A percentile compares a stretch with the other conserved stretches of the same genome.
Evolutionary conservation across 2,888 invertebrate species (phyloP).

Genomic region (Drosophila meridiana): DNA sequence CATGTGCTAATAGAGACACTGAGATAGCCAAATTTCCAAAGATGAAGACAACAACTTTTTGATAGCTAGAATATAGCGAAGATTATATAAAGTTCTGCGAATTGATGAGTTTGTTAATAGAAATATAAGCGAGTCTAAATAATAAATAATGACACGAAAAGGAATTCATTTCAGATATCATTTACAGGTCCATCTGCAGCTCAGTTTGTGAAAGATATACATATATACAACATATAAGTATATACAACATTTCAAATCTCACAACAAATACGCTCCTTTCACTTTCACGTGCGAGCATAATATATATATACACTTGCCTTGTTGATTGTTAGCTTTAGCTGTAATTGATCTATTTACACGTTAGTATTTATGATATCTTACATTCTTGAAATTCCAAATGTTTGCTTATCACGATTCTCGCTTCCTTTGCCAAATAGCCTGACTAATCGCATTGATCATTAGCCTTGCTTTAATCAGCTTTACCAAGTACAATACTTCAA

Average conservation of each 20-base stretch:
- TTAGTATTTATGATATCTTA: neutral
- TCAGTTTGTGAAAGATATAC: too few species aligned
- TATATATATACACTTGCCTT: too few species aligned
- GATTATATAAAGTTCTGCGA: neutral
- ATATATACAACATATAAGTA: neutral
- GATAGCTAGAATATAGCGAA: neutral
- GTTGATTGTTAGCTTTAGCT: neutral
- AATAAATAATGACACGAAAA: neutral
- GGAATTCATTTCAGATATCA: neutral
- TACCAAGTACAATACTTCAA: slow-evolving; percentile 2
- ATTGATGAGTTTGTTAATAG: neutral
- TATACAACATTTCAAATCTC: neutral
- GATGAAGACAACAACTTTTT: neutral
- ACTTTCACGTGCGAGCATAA: neutral
- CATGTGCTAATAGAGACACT: slow-evolving; percentile 9
- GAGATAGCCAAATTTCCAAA: neutral
- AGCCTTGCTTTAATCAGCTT: slow-evolving; percentile 22
- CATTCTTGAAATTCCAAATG: slow-evolving; percentile 11
- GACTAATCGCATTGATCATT: slow-evolving; percentile 10
- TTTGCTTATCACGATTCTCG: slow-evolving; percentile 23
- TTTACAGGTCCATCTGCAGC: neutral
- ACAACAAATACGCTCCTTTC: neutral
- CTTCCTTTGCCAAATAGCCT: neutral
- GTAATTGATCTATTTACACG: neutral
- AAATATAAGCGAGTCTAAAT: too few species aligned